Base-by-base conservation (phyloP, 2,888 invertebrate species). In the Apamea monoglypha region DNA sequence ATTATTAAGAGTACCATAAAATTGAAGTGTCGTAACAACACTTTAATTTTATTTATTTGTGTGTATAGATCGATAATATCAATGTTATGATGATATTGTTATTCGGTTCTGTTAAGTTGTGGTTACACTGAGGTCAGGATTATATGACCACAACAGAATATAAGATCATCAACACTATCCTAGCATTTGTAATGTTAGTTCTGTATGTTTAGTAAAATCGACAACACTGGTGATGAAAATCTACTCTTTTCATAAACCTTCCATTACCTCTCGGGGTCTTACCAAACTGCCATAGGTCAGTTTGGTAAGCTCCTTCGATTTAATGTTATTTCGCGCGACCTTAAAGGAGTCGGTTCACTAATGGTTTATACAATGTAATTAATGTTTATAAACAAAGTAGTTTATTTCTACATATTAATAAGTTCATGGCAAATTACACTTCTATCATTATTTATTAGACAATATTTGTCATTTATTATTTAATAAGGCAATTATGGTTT, bases 111-210 rank as follows among this genome's bases (percentile, higher is more conserved):
- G 56, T 56, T 70, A n/a, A 61, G 32, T n/a, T 61, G 63, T 71
- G 63, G 63, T 71, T 32, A 36, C 1, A 36, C 18, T n/a, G 12
- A 71, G 70, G 63, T 71, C 7, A 71, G 63, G 36, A 7, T 36
- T 61, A n/a, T 4, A 61, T 71, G 18, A 71, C 63, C 71, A 71
- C 71, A 36, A 61, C 63, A 71, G 32, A 70, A 70, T 36, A 70
- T 56, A 32, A 36, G 53, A 25, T 36, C 32, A 61, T n/a, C 61
- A 71, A 71, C 10, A 25, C 59, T 59, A 36, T 36, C 61, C 18
- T 59, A 59, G 6, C n/a, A 63, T 59, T 25, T 32, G 25, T 32
- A 32, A 50, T 56, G 18, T n/a, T 16, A 59, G 70, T 32, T 69
- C 16, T 32, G 21, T 32, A 8, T 32, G 4, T 69, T 29, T 69